Conservation (phyloP, 2,113 vertebrate species). For the Podarcis raffonei region DNA sequence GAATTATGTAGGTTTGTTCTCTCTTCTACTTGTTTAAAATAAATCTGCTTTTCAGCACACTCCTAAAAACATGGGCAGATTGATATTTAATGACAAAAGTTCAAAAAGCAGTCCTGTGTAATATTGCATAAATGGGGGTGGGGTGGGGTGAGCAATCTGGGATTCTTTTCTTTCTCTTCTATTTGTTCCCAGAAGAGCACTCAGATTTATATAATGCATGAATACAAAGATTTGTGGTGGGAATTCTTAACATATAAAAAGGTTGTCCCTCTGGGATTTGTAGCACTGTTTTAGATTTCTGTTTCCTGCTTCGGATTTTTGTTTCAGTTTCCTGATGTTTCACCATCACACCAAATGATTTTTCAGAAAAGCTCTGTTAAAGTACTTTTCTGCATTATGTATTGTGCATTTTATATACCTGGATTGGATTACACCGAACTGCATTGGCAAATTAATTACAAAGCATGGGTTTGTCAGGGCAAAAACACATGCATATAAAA, state of each 20-base stretch:
- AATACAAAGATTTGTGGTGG: constrained; percentile 59
- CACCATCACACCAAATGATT: constrained; percentile 56
- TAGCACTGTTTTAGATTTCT: constrained; percentile 70
- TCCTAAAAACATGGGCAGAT: not conserved
- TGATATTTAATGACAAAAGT: constrained; percentile 18
- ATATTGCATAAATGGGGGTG: constrained; percentile 39
- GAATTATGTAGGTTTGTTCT: constrained; percentile 69
- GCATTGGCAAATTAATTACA: constrained; percentile 68
- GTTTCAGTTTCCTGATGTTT: constrained; percentile 73
- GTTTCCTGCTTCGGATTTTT: constrained; percentile 75
- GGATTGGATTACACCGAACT: constrained; percentile 65
- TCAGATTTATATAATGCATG: constrained; percentile 50
- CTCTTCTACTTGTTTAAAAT: constrained; percentile 66
- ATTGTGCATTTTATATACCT: constrained; percentile 53
- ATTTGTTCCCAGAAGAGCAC: constrained; percentile 56
- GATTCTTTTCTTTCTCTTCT: constrained; percentile 45
- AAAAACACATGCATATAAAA: constrained; percentile 51
- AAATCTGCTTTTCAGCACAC: constrained; percentile 68
- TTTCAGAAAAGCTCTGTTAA: constrained; percentile 71
- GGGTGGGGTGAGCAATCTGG: constrained; percentile 6
- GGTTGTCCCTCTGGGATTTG: constrained; percentile 60
- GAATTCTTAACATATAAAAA: constrained; percentile 59
- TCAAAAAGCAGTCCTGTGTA: constrained; percentile 9
- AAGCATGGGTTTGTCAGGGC: constrained; percentile 45
- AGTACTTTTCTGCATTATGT: constrained; percentile 66